Conservation (phyloP, 2,888 invertebrate genomes). For the Lymantria monacha region DNA sequence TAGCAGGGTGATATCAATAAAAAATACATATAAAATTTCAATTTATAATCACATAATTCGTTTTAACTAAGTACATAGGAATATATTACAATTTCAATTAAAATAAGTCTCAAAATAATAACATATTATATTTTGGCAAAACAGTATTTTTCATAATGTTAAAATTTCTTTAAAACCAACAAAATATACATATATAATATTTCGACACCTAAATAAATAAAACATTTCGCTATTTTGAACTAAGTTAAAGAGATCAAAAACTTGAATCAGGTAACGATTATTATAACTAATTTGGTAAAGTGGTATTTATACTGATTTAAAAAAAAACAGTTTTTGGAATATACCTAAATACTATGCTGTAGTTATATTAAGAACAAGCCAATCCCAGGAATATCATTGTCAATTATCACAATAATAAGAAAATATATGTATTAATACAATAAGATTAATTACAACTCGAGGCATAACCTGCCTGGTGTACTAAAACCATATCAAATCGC, state of each 20-base stretch:
- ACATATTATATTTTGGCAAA: conserved; percentile 74
- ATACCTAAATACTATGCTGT: conserved; percentile 30
- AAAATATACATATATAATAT: conserved; percentile 37
- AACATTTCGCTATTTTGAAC: conserved; percentile 56
- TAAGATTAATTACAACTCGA: too few relatives aligned
- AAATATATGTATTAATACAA: conserved; percentile 2
- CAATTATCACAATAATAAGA: conserved; percentile 54
- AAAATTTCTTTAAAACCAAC: conserved; percentile 52
- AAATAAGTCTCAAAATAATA: conserved; percentile 72
- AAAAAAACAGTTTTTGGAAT: conserved; percentile 20
- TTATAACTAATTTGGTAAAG: conserved; percentile 40
- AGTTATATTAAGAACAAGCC: conserved; percentile 37
- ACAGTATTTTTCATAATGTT: conserved; percentile 39
- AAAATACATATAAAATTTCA: conserved; percentile 41
- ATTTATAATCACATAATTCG: conserved; percentile 37
- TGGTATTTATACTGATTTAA: conserved; percentile 26
- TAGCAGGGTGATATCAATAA: conserved; percentile 1
- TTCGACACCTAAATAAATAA: conserved; percentile 58
- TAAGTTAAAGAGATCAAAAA: conserved; percentile 77
- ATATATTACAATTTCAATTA: conserved; percentile 41
- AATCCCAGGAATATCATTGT: conserved; percentile 60
- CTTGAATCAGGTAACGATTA: conserved; percentile 75
- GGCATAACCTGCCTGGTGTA: too few relatives aligned
- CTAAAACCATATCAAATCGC: too few relatives aligned
- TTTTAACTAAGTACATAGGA: conserved; percentile 54